Evolutionary conservation across 2,797 vertebrate species (phyloP).

Genomic region (Trachops cirrhosus): DNA sequence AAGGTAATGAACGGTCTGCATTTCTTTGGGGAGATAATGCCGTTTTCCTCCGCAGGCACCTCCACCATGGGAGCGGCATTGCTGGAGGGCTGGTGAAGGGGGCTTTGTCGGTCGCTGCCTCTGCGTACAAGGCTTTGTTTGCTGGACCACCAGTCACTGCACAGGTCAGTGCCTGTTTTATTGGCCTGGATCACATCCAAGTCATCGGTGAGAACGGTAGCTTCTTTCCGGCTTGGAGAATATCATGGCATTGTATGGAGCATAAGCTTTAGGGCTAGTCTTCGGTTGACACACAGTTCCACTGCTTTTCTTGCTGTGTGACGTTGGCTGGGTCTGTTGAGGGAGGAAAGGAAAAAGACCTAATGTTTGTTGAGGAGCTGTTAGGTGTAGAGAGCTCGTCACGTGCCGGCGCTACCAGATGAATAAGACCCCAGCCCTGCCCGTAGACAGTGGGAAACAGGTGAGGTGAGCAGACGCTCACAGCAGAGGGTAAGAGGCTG

Average conservation of each 20-base stretch:
- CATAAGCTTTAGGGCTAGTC: background rate
- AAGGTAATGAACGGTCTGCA: background rate
- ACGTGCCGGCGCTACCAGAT: background rate
- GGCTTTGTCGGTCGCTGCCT: conserved; percentile 96
- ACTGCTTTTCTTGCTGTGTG: background rate
- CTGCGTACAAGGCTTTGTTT: conserved; percentile 97
- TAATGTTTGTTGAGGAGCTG: background rate
- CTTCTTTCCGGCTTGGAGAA: background rate
- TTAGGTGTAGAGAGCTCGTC: background rate
- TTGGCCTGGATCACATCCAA: background rate
- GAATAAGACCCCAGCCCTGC: background rate
- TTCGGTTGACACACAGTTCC: background rate
- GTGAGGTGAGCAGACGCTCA: background rate
- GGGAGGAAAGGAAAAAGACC: background rate
- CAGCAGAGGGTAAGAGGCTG: background rate
- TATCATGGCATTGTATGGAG: background rate
- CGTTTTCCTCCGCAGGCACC: conserved; percentile 73
- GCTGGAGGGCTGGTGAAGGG: conserved; percentile 96
- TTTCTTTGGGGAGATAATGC: conserved; percentile 51
- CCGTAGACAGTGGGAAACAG: background rate
- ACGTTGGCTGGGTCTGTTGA: background rate
- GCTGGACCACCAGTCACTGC: conserved; percentile 90
- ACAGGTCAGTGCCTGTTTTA: conserved; percentile 84
- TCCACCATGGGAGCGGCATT: conserved; percentile 86
- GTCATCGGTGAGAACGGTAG: background rate